Conservation (phyloP, 2,888 invertebrate species). For the Lycophotia porphyrea region DNA sequence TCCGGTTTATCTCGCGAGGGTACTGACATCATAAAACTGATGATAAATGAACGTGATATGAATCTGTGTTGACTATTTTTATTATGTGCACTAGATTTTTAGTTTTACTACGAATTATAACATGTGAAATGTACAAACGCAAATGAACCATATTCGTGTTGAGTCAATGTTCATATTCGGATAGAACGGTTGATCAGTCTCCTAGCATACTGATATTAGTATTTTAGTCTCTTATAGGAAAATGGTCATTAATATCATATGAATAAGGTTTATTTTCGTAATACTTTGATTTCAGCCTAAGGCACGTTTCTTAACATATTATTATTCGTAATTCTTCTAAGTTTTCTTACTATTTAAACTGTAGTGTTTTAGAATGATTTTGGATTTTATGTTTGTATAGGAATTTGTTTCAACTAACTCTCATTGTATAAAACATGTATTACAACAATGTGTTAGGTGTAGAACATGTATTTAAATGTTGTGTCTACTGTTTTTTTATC, state of each 20-base stretch:
- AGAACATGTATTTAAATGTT: not conserved
- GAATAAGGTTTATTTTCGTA: not conserved
- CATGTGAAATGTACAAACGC: not conserved
- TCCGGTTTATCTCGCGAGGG: not conserved
- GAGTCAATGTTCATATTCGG: not conserved
- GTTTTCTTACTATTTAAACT: slow-evolving; percentile 22
- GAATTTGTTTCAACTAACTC: not conserved
- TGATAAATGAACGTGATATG: slow-evolving; percentile 37
- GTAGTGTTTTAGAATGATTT: not conserved
- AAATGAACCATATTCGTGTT: not conserved
- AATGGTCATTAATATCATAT: not conserved
- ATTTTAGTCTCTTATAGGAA: not conserved
- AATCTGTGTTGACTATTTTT: slow-evolving; percentile 46
- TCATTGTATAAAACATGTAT: not conserved
- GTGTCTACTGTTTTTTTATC: not conserved
- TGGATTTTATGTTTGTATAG: not conserved
- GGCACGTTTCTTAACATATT: not conserved
- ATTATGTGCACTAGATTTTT: slow-evolving; percentile 19
- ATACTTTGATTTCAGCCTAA: not conserved
- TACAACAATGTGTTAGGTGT: not conserved
- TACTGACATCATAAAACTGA: not conserved
- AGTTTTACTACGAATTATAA: not conserved
- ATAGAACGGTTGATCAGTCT: not conserved
- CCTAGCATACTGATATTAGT: not conserved
- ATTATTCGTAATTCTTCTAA: not conserved